phyloP scores from a whole-genome alignment of 1,140 invertebrate species.

The Branchinecta lynchi region DNA sequence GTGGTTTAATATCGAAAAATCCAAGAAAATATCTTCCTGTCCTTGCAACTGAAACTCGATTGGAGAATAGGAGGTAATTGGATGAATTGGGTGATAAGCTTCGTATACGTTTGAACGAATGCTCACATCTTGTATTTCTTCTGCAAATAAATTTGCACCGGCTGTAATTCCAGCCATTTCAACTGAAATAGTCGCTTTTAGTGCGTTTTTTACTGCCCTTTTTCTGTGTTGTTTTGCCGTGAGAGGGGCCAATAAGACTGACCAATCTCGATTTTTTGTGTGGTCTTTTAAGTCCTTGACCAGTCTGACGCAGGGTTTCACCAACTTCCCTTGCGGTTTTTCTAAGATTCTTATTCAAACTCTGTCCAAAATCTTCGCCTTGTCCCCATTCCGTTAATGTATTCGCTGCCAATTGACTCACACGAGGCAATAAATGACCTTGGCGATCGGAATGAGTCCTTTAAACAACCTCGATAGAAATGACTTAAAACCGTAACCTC shows the following conservation, averaged over 20 bases:
- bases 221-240: not conserved
- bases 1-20: too few species aligned
- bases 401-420: not conserved
- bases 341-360: not conserved
- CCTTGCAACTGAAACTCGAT: too few species aligned
- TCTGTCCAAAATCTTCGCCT: not conserved
- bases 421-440: not conserved
- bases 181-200: too few species aligned
- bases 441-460: not conserved
- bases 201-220: not conserved
- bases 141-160: too few species aligned
- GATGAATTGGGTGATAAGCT: too few species aligned
- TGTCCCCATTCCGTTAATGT: not conserved
- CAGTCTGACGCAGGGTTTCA: not conserved
- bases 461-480: not conserved
- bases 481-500: not conserved
- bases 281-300: not conserved
- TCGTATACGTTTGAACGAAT: too few species aligned
- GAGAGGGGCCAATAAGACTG: not conserved
- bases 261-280: not conserved
- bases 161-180: too few species aligned
- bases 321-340: not conserved
- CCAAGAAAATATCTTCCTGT: too few species aligned
- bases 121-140: too few species aligned
- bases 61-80: too few species aligned